A percentile compares a stretch with the other conserved stretches of the same genome.
Evolutionary conservation across 2,888 invertebrate species (phyloP).

Genomic region (Athrips mouffetella): DNA sequence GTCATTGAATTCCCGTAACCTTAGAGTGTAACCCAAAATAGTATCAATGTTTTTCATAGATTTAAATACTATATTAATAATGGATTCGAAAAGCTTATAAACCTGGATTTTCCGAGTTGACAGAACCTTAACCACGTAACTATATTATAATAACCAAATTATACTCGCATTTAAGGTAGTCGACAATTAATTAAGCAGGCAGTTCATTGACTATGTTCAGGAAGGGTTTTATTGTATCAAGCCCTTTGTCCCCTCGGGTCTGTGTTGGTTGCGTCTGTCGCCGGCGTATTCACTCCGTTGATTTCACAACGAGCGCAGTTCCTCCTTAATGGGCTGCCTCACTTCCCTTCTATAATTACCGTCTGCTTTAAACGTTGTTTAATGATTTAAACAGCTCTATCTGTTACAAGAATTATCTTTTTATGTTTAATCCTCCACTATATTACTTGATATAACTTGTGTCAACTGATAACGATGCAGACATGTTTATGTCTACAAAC

Average conservation of each 20-base stretch:
- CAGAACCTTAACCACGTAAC: no score
- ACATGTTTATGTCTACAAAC: conserved; percentile 31
- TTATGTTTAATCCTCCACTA: background rate
- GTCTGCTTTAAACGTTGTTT: conserved; percentile 8
- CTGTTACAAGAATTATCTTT: conserved; percentile 6
- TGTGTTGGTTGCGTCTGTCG: conserved; percentile 41
- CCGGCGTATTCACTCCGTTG: conserved; percentile 44
- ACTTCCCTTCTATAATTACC: conserved; percentile 13
- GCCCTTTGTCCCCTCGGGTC: conserved; percentile 44
- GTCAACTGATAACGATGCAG: conserved; percentile 12
- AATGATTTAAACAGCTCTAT: conserved; percentile 9
- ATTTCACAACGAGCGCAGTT: conserved; percentile 44
- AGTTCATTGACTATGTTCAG: conserved; percentile 47
- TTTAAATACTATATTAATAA: no score
- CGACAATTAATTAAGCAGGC: conserved; percentile 43
- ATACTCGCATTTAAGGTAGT: conserved; percentile 34
- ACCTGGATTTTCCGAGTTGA: no score
- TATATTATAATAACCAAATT: no score
- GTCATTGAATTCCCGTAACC: no score
- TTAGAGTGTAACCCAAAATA: no score
- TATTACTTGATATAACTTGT: conserved; percentile 3
- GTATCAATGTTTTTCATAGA: no score
- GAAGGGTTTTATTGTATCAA: conserved; percentile 56
- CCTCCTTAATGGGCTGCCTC: conserved; percentile 36
- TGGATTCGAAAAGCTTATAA: no score